These are phyloP conservation scores for Enteromius paludinosus DNA, from an alignment of 2,797 vertebrate genomes.

Conservation along the genomic window DNA sequence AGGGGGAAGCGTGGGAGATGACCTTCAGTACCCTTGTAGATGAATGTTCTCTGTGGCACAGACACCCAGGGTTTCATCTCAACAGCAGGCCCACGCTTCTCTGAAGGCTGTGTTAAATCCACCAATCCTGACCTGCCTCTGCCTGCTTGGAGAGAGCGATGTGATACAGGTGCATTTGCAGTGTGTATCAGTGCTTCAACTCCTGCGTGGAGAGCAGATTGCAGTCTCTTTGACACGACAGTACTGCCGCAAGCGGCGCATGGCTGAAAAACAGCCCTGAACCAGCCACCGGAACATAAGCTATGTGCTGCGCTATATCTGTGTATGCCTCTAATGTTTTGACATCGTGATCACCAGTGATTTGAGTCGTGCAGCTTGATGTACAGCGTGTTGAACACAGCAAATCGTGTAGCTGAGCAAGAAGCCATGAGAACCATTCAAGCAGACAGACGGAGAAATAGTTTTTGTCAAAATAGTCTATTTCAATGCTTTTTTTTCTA, in stretches of 20 bases:
- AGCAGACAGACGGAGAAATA: slow-evolving; percentile 42
- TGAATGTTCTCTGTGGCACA: slow-evolving; percentile 13
- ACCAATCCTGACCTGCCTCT: slow-evolving; percentile 43
- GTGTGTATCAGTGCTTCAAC: slow-evolving; percentile 39
- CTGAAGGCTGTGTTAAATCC: slow-evolving; percentile 47
- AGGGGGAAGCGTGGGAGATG: slow-evolving; percentile 5
- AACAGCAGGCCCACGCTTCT: slow-evolving; percentile 15
- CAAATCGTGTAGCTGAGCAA: slow-evolving; percentile 31
- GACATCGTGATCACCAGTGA: slow-evolving; percentile 47
- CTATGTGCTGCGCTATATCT: slow-evolving; percentile 27
- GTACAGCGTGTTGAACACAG: slow-evolving; percentile 42
- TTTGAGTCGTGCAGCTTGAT: slow-evolving; percentile 44
- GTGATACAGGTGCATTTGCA: slow-evolving; percentile 44
- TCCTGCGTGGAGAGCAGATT: slow-evolving; percentile 46
- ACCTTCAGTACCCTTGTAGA: slow-evolving; percentile 30
- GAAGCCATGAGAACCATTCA: slow-evolving; percentile 35
- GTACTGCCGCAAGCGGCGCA: slow-evolving; percentile 29
- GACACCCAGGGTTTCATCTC: slow-evolving; percentile 18
- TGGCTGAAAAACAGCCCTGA: slow-evolving; percentile 32
- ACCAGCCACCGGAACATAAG: slow-evolving; percentile 44
- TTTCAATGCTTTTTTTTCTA: slow-evolving; percentile 21
- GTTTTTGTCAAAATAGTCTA: slow-evolving; percentile 44
- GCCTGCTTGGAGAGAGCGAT: slow-evolving; percentile 17
- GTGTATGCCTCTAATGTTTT: slow-evolving; percentile 35
- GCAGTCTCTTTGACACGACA: slow-evolving; percentile 42